Percentiles rank a stretch among this genome's conserved stretches.
phyloP scores from a whole-genome alignment of 2,797 vertebrate genomes.

The Trachops cirrhosus region DNA sequence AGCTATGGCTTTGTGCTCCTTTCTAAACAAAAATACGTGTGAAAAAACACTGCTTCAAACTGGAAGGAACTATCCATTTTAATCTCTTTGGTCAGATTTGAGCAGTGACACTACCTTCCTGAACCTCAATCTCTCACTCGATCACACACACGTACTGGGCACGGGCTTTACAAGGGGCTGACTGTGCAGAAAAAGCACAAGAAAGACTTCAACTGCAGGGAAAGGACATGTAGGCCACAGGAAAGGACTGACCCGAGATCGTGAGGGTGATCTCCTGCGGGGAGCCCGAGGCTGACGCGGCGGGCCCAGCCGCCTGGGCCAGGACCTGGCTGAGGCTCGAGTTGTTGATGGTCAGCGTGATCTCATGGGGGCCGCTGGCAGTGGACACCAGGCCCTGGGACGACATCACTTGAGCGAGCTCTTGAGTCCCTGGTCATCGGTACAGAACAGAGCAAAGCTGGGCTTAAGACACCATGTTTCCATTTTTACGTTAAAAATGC shows the following conservation, averaged over 20 bases:
- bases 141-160: background rate
- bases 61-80: background rate
- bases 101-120: background rate
- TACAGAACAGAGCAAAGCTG: background rate
- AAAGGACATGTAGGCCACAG: accelerated
- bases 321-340: slow-evolving; percentile 93
- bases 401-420: slow-evolving; percentile 93
- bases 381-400: slow-evolving; percentile 88
- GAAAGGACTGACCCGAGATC: slow-evolving; percentile 90
- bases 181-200: background rate
- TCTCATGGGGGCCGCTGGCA: slow-evolving; percentile 89
- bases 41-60: background rate
- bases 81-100: background rate
- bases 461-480: background rate
- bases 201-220: background rate
- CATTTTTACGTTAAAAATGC: background rate
- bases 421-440: slow-evolving; percentile 87
- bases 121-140: background rate
- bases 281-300: slow-evolving; percentile 82
- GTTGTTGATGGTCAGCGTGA: slow-evolving; percentile 98
- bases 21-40: accelerated
- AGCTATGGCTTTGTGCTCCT: background rate
- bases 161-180: background rate
- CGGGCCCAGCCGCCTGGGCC: slow-evolving; percentile 88
- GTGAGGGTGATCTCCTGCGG: slow-evolving; percentile 98